phyloP scores from a whole-genome alignment of 2,113 vertebrate genomes.

The Tonatia bakeri region DNA sequence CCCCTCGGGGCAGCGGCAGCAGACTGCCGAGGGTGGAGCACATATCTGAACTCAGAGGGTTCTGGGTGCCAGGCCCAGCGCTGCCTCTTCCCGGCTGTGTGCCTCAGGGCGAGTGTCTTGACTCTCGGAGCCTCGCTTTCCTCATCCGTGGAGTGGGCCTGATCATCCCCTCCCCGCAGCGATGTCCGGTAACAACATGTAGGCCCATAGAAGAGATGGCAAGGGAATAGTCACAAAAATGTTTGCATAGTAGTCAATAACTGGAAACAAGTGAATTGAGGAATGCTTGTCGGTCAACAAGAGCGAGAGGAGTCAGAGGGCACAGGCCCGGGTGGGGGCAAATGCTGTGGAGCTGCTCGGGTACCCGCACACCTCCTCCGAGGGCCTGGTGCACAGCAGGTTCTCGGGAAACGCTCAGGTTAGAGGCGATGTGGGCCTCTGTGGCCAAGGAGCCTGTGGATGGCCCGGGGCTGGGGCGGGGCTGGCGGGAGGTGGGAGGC shows the following conservation, averaged over 20 bases:
- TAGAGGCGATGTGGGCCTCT: background rate
- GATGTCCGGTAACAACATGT: background rate
- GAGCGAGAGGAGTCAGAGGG: background rate
- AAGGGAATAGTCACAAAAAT: background rate
- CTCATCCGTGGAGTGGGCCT: background rate
- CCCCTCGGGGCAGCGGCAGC: background rate
- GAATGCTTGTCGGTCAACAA: background rate
- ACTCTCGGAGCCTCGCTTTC: background rate
- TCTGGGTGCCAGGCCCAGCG: background rate
- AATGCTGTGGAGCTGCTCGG: background rate
- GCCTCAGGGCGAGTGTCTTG: background rate
- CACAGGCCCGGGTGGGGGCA: background rate
- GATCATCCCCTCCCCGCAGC: background rate
- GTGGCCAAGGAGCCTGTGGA: background rate
- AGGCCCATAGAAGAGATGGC: background rate
- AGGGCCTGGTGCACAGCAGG: background rate
- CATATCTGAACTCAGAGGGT: background rate
- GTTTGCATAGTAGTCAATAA: background rate
- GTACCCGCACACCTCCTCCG: fast-evolving
- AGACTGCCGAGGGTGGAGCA: background rate
- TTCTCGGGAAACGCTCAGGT: background rate
- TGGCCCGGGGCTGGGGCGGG: background rate
- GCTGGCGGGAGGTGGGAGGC: background rate
- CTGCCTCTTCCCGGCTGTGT: background rate
- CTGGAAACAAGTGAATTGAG: background rate